Conservation (phyloP, 1,140 invertebrate genomes). For the Bicyclus anynana region DNA sequence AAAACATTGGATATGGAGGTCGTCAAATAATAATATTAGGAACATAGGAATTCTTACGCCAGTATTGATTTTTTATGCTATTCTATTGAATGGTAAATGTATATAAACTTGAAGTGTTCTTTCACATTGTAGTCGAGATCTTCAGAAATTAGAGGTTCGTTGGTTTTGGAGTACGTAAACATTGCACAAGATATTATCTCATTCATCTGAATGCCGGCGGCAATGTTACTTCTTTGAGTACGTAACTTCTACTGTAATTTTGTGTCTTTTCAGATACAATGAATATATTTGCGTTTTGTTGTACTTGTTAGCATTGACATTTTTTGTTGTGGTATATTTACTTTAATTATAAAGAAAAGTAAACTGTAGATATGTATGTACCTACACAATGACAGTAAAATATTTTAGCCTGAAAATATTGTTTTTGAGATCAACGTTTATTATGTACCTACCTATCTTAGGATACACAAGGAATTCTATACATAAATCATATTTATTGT, state of each 20-base stretch:
- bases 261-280: background rate
- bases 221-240: conserved; percentile 13
- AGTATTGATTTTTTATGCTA: too few species aligned
- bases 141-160: conserved; percentile 8
- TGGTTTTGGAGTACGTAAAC: conserved; percentile 46
- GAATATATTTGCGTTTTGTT: background rate
- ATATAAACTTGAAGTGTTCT: background rate
- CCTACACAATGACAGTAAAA: too few species aligned
- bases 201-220: conserved; percentile 26
- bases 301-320: background rate
- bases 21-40: too few species aligned
- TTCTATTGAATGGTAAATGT: too few species aligned
- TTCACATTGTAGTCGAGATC: background rate
- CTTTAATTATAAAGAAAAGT: conserved; percentile 6
- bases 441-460: too few species aligned
- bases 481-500: too few species aligned
- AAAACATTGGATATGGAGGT: too few species aligned
- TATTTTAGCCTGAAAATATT: too few species aligned
- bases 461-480: too few species aligned
- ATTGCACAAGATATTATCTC: conserved; percentile 46
- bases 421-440: too few species aligned
- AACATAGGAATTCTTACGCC: too few species aligned
- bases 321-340: conserved; percentile 4
- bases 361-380: background rate
- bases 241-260: conserved; percentile 26